Evolutionary conservation across 2,113 vertebrate species (phyloP).

Genomic region (Notechis scutatus): DNA sequence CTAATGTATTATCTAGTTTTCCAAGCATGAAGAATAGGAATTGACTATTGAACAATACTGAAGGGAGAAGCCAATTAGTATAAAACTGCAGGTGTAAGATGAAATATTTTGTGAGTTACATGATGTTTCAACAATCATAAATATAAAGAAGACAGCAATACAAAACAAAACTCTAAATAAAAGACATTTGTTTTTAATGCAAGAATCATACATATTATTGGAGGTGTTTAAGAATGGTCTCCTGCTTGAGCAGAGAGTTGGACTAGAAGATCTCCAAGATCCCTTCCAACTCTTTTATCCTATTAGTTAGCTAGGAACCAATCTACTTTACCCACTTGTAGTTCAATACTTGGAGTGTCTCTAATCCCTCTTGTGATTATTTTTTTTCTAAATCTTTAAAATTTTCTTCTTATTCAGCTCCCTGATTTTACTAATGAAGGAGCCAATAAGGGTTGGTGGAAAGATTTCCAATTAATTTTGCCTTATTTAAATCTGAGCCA

Average conservation of each 20-base stretch:
- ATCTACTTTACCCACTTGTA: not conserved
- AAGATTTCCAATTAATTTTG: not conserved
- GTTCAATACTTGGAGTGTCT: not conserved
- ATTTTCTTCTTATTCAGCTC: no score
- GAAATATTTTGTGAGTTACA: not conserved
- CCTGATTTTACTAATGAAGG: not conserved
- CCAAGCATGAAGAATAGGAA: not conserved
- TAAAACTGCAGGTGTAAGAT: not conserved
- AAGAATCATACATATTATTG: no score
- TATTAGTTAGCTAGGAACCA: not conserved
- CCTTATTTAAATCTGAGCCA: not conserved
- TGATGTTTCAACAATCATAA: not conserved
- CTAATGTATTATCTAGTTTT: not conserved
- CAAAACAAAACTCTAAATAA: not conserved
- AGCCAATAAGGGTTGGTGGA: not conserved
- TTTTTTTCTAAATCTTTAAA: not conserved
- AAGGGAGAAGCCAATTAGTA: not conserved
- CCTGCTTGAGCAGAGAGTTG: not conserved
- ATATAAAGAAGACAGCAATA: not conserved
- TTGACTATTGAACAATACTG: not conserved
- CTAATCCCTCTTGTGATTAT: not conserved
- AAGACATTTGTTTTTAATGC: not conserved
- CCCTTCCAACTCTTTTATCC: not conserved
- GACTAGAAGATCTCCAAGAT: not conserved
- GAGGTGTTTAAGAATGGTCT: not conserved